These are phyloP conservation scores for Scolopax bukidnonensis DNA, from an alignment of 2,797 vertebrate species.

Conservation along the genomic window DNA sequence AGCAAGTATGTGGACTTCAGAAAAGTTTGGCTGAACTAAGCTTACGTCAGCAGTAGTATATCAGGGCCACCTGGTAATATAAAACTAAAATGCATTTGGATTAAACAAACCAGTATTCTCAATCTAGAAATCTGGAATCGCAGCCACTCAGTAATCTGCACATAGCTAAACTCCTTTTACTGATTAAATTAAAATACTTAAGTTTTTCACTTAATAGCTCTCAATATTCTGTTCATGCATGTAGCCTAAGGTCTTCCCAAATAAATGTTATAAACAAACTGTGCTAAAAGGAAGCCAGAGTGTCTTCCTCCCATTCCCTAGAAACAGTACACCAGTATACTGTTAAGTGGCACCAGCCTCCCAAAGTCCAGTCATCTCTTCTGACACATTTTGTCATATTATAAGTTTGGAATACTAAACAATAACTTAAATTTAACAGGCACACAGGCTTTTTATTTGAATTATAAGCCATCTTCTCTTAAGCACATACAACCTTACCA, in stretches of 20 bases:
- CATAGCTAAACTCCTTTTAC: not conserved
- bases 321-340: not conserved
- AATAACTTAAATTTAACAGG: not conserved
- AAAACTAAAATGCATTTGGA: not conserved
- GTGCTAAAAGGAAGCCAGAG: not conserved
- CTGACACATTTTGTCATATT: not conserved
- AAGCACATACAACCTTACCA: not conserved
- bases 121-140: not conserved
- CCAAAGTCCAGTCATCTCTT: not conserved
- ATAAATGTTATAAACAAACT: not conserved
- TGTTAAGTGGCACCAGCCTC: not conserved
- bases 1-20: not conserved
- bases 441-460: not conserved
- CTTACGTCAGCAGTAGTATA: not conserved
- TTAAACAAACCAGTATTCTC: not conserved
- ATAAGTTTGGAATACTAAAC: not conserved
- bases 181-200: not conserved
- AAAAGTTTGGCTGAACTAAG: not conserved
- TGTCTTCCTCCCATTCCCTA: not conserved
- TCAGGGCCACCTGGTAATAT: not conserved
- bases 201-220: not conserved
- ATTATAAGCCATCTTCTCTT: not conserved
- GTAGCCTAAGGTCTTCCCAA: not conserved
- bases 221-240: not conserved
- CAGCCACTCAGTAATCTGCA: not conserved